phyloP scores from a whole-genome alignment of 53 echinoderm and acorn worm species.

The Pentamera pediparva region DNA sequence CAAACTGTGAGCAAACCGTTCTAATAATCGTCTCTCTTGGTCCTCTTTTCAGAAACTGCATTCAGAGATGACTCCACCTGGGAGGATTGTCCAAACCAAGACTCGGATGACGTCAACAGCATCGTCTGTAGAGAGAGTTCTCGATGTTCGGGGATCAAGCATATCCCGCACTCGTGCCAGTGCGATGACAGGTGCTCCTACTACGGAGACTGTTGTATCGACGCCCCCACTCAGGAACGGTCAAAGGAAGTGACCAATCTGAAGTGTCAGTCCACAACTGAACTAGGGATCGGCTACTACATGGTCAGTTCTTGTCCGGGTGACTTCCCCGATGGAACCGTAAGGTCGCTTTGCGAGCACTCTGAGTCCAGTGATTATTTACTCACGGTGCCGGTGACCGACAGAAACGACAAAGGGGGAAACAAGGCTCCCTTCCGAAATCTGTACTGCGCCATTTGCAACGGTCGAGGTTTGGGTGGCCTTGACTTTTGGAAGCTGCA shows the following conservation, averaged over 20 bases:
- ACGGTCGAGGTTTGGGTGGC: background rate
- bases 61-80: no score
- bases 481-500: background rate
- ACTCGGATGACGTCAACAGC: no score
- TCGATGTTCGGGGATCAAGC: no score
- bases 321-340: background rate
- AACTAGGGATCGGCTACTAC: background rate
- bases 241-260: background rate
- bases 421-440: constrained; percentile 35
- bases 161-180: no score
- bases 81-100: no score
- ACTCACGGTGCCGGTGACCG: constrained; percentile 8
- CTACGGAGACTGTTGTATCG: constrained; percentile 24
- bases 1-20: no score
- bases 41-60: no score
- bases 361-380: background rate
- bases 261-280: background rate
- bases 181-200: background rate
- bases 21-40: no score
- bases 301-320: constrained; percentile 34
- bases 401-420: background rate
- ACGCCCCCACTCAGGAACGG: background rate
- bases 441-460: constrained; percentile 40
- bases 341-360: constrained; percentile 14
- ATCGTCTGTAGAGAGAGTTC: no score